A percentile compares a stretch with the other conserved stretches of the same genome.
These are phyloP conservation scores for Caenorhabditis sp. DNA, from an alignment of 2,888 invertebrate species.

Conservation along the genomic window DNA sequence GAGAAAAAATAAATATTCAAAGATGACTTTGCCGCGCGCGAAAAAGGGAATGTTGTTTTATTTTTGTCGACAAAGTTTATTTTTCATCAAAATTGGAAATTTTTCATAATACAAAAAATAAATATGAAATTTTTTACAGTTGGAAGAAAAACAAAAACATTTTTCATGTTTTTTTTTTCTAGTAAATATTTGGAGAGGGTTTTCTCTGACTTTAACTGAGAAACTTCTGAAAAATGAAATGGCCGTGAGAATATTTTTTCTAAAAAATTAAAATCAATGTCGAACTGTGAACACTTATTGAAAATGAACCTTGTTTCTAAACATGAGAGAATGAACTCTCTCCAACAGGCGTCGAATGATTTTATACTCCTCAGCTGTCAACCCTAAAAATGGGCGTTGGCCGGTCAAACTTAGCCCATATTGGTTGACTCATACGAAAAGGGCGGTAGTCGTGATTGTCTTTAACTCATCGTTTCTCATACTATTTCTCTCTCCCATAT, in stretches of 20 bases:
- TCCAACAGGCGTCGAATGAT: slow-evolving; percentile 6
- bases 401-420: slow-evolving; percentile 44
- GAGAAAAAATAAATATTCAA: slow-evolving; percentile 16
- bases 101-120: slow-evolving; percentile 8
- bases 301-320: slow-evolving; percentile 1
- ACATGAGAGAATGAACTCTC: not conserved
- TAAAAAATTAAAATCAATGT: too few species aligned
- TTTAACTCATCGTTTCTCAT: slow-evolving; percentile 16
- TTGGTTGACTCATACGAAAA: slow-evolving; percentile 36
- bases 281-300: not conserved
- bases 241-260: not conserved
- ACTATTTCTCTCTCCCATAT: slow-evolving; percentile 14
- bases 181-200: not conserved
- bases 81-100: not conserved
- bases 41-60: not conserved
- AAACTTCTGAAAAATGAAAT: not conserved
- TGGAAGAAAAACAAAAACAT: not conserved
- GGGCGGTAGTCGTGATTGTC: slow-evolving; percentile 30
- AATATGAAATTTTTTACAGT: slow-evolving; percentile 5
- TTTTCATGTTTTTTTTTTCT: not conserved
- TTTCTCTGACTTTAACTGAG: too few species aligned
- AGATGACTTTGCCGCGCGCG: slow-evolving; percentile 12
- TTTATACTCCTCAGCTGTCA: slow-evolving; percentile 21
- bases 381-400: slow-evolving; percentile 32
- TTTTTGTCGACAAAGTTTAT: slow-evolving; percentile 4